Conservation (phyloP, 1,140 invertebrate species). For the Agrypnia vestita region DNA sequence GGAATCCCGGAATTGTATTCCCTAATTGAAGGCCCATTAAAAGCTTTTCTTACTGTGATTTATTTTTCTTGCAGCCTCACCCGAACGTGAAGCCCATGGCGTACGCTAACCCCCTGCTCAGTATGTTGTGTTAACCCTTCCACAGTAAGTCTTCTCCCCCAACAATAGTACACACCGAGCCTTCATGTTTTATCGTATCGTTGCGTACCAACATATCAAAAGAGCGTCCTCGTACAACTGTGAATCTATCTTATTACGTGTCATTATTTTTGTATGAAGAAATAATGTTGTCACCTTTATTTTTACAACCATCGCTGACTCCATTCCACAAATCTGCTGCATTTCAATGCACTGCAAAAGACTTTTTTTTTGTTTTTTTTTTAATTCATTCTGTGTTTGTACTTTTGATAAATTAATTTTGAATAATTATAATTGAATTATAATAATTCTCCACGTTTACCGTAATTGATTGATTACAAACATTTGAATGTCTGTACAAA, state of each 20-base stretch:
- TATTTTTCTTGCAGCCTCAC: constrained; percentile 85
- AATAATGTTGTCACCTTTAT: neutral
- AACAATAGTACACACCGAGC: neutral
- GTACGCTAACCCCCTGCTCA: constrained; percentile 79
- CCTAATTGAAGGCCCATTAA: neutral
- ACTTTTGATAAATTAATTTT: no score
- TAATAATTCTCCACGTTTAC: no score
- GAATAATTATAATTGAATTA: no score
- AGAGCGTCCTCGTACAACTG: neutral
- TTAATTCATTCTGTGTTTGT: neutral
- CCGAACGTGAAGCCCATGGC: constrained; percentile 98
- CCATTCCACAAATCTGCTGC: constrained; percentile 11
- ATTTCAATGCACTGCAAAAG: constrained; percentile 1
- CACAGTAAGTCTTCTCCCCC: no score
- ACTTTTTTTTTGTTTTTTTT: neutral
- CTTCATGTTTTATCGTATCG: neutral
- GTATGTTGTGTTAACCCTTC: constrained; percentile 55
- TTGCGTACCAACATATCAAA: neutral
- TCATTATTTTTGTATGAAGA: constrained; percentile 23
- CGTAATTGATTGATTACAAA: no score
- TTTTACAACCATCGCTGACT: constrained; percentile 9
- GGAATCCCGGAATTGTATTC: no score
- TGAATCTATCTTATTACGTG: constrained; percentile 13
- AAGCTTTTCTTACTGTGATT: neutral
- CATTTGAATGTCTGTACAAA: neutral